Base-by-base conservation (phyloP, 2,113 vertebrate genomes). In the Notarius lentiginosus region DNA sequence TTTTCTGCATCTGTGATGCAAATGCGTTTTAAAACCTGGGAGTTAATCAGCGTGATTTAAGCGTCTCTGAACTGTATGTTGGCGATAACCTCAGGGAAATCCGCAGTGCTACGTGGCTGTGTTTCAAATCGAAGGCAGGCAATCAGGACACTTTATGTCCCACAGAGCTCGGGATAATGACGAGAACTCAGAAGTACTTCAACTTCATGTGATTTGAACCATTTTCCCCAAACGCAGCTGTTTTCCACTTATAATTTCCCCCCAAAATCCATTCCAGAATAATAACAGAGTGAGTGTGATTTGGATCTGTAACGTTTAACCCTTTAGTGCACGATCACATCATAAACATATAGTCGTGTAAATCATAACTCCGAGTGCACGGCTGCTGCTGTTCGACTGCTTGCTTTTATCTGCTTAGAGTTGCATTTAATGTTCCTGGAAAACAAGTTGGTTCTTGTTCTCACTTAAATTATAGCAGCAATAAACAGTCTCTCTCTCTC, bases 51-150 rank as follows among this genome's bases (percentile, higher is more conserved):
- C 1, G 20, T 49, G 72, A 51, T 49, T 6, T 24, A 20, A 7
- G 49, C 73, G 22, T 53, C 49, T 76, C 11, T 76, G 11, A 15
- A 76, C 22, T 7, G 73, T 4, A 53, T 11, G 11, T 14, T 7
- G 22, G 72, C 14, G 14, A 14, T 6, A 24, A 76, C 73, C 47
- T n/a, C 73, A 14, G 73, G 73, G 47, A 53, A 7, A n/a, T 53
- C 73, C 5, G 73, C 73, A 76, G 47, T n/a, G 49, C 73, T 76
- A n/a, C 49, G 20, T 76, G 73, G 73, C 73, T 76, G 73, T 15
- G 49, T 53, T 76, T 76, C 73, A 76, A 49, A 75, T 49, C 8
- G 18, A 75, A 22, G 24, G 12, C 49, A 53, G 20, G 73, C 22
- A 76, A 76, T 76, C 73, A 53, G 73, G 53, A 49, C 24, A 76